Percentiles rank a stretch among this genome's conserved stretches.
Evolutionary conservation across 2,113 vertebrate genomes (phyloP).

Genomic region (Pithys albifrons): DNA sequence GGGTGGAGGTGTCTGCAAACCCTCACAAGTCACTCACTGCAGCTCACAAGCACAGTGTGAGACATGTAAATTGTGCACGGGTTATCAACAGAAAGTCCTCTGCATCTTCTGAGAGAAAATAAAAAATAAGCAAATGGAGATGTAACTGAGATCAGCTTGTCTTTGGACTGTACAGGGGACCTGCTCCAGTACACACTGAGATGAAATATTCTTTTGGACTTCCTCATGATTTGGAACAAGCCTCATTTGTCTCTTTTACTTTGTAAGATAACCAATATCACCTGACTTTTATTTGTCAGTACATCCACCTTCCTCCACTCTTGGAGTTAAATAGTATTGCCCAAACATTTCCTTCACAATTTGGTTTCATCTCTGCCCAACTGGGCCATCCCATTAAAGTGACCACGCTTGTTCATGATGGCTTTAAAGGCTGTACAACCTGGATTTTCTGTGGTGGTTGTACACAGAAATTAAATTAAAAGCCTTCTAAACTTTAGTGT

Average conservation of each 20-base stretch:
- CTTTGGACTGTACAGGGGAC: not conserved
- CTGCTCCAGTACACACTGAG: not conserved
- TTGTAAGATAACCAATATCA: not conserved
- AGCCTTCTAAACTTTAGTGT: not conserved
- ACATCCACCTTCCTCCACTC: not conserved
- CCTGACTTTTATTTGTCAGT: not conserved
- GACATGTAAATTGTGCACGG: not conserved
- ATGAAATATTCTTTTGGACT: not conserved
- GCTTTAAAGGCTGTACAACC: not conserved
- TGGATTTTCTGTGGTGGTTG: not conserved
- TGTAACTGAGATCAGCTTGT: not conserved
- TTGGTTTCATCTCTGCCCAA: not conserved
- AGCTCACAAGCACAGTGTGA: not conserved
- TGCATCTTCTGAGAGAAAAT: not conserved
- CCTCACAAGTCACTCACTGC: not conserved
- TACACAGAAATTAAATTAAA: not conserved
- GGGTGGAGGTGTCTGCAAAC: not conserved
- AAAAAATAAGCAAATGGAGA: rapidly evolving
- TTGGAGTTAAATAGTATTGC: not conserved
- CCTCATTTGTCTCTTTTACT: not conserved
- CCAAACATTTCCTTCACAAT: not conserved
- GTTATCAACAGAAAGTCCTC: not conserved
- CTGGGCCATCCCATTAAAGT: not conserved
- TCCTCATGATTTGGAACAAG: not conserved
- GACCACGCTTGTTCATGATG: not conserved